Conservation (phyloP, 2,113 vertebrate genomes). For the Carollia perspicillata region DNA sequence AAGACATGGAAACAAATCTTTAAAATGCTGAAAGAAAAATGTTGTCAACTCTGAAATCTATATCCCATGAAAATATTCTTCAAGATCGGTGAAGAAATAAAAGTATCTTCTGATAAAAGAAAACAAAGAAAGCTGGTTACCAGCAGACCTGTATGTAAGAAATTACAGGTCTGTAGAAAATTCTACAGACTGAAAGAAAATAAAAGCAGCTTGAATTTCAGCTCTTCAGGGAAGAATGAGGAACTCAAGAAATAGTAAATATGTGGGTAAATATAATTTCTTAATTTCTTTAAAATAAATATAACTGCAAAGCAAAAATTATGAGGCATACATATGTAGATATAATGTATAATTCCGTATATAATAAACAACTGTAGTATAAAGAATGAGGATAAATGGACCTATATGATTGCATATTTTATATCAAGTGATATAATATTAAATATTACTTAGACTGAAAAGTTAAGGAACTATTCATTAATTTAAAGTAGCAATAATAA, state of each 20-base stretch:
- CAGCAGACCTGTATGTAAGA: background rate
- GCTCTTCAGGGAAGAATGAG: constrained; percentile 32
- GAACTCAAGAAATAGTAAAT: constrained; percentile 39
- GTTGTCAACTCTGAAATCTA: background rate
- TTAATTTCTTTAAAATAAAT: constrained; percentile 51
- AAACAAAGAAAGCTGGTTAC: constrained; percentile 3
- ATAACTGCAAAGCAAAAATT: constrained; percentile 28
- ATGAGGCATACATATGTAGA: background rate
- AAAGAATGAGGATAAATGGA: background rate
- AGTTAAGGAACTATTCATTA: constrained; percentile 38
- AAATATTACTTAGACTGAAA: background rate
- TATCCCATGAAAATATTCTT: background rate
- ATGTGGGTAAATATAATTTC: constrained; percentile 58
- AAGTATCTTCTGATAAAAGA: constrained; percentile 12
- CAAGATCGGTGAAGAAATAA: constrained; percentile 5
- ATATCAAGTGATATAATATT: background rate
- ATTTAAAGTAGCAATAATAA: constrained; percentile 32
- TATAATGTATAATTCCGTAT: background rate
- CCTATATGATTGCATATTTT: constrained; percentile 19
- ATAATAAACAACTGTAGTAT: background rate
- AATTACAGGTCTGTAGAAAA: constrained; percentile 52
- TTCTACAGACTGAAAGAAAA: constrained; percentile 24
- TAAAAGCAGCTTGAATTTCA: constrained; percentile 49
- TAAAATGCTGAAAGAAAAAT: constrained; percentile 13
- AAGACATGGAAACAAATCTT: constrained; percentile 10